Evolutionary conservation across 1,140 invertebrate species (phyloP), one percentile per base, ranked within the genome.

Genomic region (Apis laboriosa): DNA sequence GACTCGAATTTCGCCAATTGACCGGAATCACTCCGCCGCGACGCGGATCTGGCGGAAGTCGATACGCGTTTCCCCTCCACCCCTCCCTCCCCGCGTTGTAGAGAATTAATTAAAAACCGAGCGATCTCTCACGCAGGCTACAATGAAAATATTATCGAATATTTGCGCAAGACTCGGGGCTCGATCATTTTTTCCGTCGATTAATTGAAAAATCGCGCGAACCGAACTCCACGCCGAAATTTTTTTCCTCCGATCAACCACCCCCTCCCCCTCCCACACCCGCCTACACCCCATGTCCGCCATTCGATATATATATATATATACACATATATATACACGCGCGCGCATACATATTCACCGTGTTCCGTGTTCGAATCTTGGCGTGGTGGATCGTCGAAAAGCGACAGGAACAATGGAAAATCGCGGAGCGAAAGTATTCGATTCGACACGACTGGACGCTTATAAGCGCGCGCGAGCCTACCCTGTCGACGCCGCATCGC

Each of bases 61-160:
- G 74, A 82, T 82, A 82, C 74, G 49, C 49, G 53, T 24, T 2
- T 15, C 9, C 51, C 7, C 21, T 1, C 2, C 53, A 7, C 34
- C 34, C 34, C 34, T 0, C 34, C 34, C 4, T 0, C 5, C 34
- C 34, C 2, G 34, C 34, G 17, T 34, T 28, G 80, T 63, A 61
- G 56, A 61, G 56, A 82, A 82, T 82, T 82, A 82, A 82, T 82
- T 82, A 82, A 82, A 82, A 74, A 56, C 64, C 64, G 49, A 28
- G 49, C 74, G 80, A 82, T 82, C 73, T 77, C 51, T 28, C 80
- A 66, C 75, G 64, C 58, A 58, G 34, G 73, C 73, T 77, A 77
- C 55, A 68, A 75, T 68, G 74, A 77, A 82, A 82, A 82, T 82
- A 77, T 77, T 82, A 82, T 82, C 74, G 80, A 77, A 82, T 82